A percentile compares a stretch with the other conserved stretches of the same genome.
These are phyloP conservation scores for Ernsta delagoae DNA, from an alignment of 2,888 invertebrate genomes.

Conservation along the genomic window DNA sequence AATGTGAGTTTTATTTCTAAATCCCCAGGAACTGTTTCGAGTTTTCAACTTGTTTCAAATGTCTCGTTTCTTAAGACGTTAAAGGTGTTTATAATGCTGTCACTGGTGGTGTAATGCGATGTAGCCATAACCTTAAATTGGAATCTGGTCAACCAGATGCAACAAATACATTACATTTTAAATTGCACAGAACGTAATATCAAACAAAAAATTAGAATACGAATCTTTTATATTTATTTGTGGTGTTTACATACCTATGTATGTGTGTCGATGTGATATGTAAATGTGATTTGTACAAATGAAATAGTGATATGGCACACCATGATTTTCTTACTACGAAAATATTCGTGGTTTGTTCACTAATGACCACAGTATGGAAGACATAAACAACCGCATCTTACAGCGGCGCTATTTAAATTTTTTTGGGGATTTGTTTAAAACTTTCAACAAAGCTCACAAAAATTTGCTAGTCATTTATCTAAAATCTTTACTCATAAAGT, in stretches of 20 bases:
- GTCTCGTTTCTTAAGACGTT: not conserved
- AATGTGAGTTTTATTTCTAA: constrained; percentile 41
- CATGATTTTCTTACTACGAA: no score
- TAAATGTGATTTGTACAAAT: no score
- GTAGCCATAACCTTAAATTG: constrained; percentile 10
- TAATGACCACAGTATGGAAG: no score
- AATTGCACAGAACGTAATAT: no score
- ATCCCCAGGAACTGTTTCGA: constrained; percentile 27
- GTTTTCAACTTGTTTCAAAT: constrained; percentile 2
- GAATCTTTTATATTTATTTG: no score
- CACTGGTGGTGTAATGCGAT: not conserved
- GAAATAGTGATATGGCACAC: no score
- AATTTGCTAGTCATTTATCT: constrained; percentile 32
- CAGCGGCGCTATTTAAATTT: not conserved
- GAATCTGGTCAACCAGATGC: not conserved
- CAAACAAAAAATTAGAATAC: no score
- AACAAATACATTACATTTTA: no score
- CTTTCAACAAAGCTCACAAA: constrained; percentile 17
- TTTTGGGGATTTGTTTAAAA: not conserved
- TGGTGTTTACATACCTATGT: no score
- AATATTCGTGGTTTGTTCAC: no score
- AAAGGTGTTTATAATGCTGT: not conserved
- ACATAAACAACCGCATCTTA: no score
- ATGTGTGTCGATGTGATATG: no score
- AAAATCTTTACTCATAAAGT: constrained; percentile 30